Evolutionary conservation across 2,113 vertebrate species (phyloP), one percentile per base, ranked within the genome.

Genomic region (Puntigrus tetrazona): DNA sequence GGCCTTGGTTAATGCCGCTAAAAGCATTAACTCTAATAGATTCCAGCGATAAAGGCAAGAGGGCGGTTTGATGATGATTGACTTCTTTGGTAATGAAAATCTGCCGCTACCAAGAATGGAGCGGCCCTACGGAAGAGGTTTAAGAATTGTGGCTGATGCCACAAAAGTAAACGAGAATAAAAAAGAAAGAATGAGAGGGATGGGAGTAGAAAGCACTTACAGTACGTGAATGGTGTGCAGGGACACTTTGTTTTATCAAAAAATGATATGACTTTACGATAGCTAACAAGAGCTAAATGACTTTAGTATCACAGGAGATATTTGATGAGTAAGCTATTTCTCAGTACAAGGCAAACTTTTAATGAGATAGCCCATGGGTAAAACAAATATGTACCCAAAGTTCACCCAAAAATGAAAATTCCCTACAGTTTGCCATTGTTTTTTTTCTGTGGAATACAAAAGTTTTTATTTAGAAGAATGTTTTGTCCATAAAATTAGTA

Each of bases 71-170:
- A 94, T 93, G 91, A 92, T 92, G 93, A 94, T 87, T 91, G 93
- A 93, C 91, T 93, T 89, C 90, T 90, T 88, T 88, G 82, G 88
- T 94, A 94, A 94, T 94, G 92, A 93, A 94, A 93, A 92, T 88
- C 91, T 36, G 90, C 88, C 76, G 87, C 90, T 88, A 87, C 82
- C 81, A 76, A 90, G 91, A 90, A 87, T 14, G 3, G 89, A 94
- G 89, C 86, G 81, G 89, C 79, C n/a, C 82, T 79, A 87, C 45
- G 31, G 73, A 52, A 80, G 70, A 69, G 78, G 87, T 84, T 87
- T 70, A 25, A 55, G 61, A 70, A 36, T 47, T 70, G 79, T 25
- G 65, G 43, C 43, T 50, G 86, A 81, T 88, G 83, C 22, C 79
- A 87, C 83, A 85, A 87, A 86, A 43, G 52, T 70, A 70, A 52